Conservation (phyloP, 2,797 vertebrate genomes). For the Ispidina picta region DNA sequence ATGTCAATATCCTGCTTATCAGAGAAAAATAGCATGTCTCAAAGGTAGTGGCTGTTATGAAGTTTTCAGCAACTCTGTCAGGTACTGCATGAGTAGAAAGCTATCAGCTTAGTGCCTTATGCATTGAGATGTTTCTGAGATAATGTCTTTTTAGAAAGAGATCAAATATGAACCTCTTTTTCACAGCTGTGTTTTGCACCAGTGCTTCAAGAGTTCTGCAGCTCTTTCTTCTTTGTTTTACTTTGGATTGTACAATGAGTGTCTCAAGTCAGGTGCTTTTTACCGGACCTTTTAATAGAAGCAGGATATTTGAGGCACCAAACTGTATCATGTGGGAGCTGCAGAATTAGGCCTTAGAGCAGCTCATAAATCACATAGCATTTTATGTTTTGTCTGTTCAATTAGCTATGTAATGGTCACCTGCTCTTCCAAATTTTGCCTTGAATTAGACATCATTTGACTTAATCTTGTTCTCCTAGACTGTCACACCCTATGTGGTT, state of each 20-base stretch:
- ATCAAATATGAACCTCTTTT: neutral
- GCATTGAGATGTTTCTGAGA: neutral
- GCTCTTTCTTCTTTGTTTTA: neutral
- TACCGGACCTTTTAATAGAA: neutral
- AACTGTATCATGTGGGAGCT: neutral
- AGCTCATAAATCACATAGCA: neutral
- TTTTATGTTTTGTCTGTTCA: neutral
- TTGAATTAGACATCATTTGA: neutral
- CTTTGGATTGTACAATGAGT: neutral
- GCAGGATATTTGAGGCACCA: neutral
- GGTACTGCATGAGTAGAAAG: neutral
- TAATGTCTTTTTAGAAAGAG: conserved; percentile 38
- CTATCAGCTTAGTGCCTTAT: neutral
- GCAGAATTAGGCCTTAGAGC: neutral
- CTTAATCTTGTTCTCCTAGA: neutral
- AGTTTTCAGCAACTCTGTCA: neutral
- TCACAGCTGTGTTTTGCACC: neutral
- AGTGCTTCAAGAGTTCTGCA: neutral
- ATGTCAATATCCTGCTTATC: neutral
- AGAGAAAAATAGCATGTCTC: neutral
- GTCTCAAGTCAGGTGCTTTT: neutral
- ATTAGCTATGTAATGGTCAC: neutral
- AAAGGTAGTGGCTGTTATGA: neutral
- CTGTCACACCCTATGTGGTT: neutral
- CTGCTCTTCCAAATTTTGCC: neutral